These are phyloP conservation scores for Sarcophaga caerulescens DNA, from an alignment of 2,888 invertebrate genomes.

Conservation along the genomic window DNA sequence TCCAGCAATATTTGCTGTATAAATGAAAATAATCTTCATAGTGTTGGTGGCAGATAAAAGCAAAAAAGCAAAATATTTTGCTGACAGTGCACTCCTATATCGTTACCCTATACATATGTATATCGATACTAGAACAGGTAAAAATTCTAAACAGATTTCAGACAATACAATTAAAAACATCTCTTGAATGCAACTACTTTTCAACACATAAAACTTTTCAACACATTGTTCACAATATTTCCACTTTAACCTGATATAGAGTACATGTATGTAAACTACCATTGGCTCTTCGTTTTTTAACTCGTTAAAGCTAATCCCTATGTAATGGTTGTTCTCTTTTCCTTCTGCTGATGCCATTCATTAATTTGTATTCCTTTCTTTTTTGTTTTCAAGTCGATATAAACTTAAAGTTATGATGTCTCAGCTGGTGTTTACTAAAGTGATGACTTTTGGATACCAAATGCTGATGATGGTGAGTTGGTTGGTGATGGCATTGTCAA, in stretches of 20 bases:
- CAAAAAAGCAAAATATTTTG: no score
- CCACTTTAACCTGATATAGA: no score
- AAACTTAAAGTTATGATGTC: slow-evolving; percentile 60
- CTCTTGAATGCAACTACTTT: no score
- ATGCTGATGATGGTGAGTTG: slow-evolving; percentile 27
- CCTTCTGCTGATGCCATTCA: not conserved
- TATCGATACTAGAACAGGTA: no score
- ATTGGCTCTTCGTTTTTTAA: slow-evolving; percentile 31
- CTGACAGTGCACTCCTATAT: no score
- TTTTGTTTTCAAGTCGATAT: not conserved
- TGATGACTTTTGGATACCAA: slow-evolving; percentile 64
- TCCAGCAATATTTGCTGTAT: no score
- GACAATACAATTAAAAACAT: no score
- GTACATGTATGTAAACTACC: not conserved
- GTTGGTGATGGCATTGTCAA: not conserved
- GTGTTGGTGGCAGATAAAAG: no score
- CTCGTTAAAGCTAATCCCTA: slow-evolving; percentile 59
- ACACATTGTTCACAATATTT: not conserved
- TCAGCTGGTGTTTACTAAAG: slow-evolving; percentile 65
- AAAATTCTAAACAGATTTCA: no score
- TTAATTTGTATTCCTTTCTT: not conserved
- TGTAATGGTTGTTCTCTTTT: slow-evolving; percentile 28
- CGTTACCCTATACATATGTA: no score
- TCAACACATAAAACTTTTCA: not conserved
- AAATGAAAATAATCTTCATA: no score